Evolutionary conservation across 1,140 invertebrate species (phyloP), one percentile per base, ranked within the genome.

Genomic region (Ooceraea biroi): DNA sequence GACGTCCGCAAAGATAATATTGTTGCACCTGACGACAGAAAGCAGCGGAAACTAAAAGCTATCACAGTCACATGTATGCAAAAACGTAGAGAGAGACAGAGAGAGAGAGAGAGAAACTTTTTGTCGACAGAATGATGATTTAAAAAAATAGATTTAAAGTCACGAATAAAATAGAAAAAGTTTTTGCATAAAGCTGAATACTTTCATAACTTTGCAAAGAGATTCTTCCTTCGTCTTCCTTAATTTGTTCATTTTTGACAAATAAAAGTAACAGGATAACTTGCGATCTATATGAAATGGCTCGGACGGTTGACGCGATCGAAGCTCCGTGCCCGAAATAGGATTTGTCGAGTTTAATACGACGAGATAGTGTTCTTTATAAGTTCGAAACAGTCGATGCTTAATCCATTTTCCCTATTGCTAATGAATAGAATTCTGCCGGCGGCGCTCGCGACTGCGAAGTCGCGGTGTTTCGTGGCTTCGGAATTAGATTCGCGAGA

Each of bases 301-400:
- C 46, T 44, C 19, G 76, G 46, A 44, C 30, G 55, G 68, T 10
- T 7, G 36, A 7, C 36, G 36, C 36, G 36, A 36, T 36, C 36
- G 63, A 36, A 19, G 48, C 48, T 52, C 27, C 30, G 11, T 27
- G 14, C 44, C 76, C 50, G 76, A 71, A 80, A 80, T 71, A 46
- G 55, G 50, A 80, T 80, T 71, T 30, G 57, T 74, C 27, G 69
- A 57, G 14, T 55, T 25, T 61, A 74, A 50, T 73, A 61, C 41
- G 36, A 27, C 55, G 69, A 74, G 69, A 82, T 46, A 50, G 71
- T 61, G 71, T 73, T 44, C 57, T 82, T 82, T 82, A 74, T 52
- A 74, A 74, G 44, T 82, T 82, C 55, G 69, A 74, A 72, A 74
- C 69, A 73, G 68, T 61, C 78, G 44, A 74, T 71, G 78, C 69